Conservation (phyloP, 2,113 vertebrate genomes). For the Perognathus longimembris region DNA sequence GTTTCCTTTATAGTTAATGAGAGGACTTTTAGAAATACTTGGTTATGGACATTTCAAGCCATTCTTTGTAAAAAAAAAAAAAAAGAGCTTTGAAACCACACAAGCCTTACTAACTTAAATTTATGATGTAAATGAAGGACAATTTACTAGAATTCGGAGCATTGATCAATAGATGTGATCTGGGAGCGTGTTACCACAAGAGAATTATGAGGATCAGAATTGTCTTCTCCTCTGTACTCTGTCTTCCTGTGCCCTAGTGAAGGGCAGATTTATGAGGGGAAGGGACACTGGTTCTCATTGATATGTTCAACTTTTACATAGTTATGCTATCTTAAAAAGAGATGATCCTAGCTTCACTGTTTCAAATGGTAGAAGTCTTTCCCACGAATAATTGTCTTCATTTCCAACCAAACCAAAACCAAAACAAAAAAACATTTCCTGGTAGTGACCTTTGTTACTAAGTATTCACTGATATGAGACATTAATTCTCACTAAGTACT, state of each 20-base stretch:
- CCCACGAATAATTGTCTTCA: background rate
- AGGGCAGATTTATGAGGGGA: background rate
- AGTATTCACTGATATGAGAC: background rate
- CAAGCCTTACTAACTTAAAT: background rate
- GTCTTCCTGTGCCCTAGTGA: background rate
- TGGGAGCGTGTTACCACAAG: background rate
- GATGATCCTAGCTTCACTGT: background rate
- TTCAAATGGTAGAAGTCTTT: conserved; percentile 40
- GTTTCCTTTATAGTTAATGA: background rate
- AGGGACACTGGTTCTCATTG: background rate
- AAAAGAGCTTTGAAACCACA: background rate
- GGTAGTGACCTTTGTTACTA: background rate
- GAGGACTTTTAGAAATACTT: conserved; percentile 30
- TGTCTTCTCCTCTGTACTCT: background rate
- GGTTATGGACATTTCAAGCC: background rate
- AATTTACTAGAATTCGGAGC: background rate
- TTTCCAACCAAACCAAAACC: background rate
- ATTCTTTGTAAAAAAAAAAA: background rate
- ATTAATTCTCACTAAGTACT: background rate
- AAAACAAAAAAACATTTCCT: background rate
- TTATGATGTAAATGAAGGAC: conserved; percentile 22
- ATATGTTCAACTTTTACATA: background rate
- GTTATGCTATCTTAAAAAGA: background rate
- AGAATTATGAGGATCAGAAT: background rate
- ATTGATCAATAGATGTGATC: conserved; percentile 4